Evolutionary conservation across 2,797 vertebrate genomes (phyloP).

Genomic region (Alcedo quadribrachys): DNA sequence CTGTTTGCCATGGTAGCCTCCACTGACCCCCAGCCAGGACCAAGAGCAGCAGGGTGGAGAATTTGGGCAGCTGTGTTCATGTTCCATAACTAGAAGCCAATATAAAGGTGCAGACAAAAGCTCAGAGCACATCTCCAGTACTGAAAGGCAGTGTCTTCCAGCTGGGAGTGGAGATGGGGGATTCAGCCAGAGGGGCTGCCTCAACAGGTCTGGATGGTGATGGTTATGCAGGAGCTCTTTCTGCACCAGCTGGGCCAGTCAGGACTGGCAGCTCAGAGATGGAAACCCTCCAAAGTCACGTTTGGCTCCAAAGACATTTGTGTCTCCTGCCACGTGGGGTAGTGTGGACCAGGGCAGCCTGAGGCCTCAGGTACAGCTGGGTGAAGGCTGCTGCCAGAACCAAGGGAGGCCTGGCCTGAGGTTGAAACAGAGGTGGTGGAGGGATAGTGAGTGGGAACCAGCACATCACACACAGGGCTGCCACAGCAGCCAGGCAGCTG

Average conservation of each 20-base stretch:
- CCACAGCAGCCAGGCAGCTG: rapidly evolving
- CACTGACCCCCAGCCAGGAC: neutral
- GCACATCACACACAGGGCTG: neutral
- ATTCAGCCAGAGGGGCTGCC: neutral
- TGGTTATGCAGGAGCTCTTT: neutral
- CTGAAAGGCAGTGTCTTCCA: neutral
- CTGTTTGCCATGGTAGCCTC: neutral
- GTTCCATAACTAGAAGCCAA: neutral
- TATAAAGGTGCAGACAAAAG: neutral
- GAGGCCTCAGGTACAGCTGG: too few species aligned
- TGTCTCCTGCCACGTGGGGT: rapidly evolving
- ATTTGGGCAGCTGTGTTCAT: neutral
- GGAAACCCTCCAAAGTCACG: neutral
- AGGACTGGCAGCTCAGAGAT: neutral
- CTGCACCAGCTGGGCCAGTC: neutral
- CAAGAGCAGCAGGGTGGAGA: rapidly evolving
- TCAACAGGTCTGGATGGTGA: neutral
- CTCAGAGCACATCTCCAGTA: neutral
- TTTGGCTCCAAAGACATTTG: neutral
- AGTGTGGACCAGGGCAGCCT: rapidly evolving
- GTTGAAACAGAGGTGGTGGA: neutral
- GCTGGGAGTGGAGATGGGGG: neutral
- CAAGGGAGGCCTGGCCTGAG: neutral
- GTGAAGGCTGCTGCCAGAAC: neutral
- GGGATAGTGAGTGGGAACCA: neutral